Evolutionary conservation across 1,140 invertebrate genomes (phyloP), one percentile per base, ranked within the genome.

Genomic region (Caenorhabditis elegans): DNA sequence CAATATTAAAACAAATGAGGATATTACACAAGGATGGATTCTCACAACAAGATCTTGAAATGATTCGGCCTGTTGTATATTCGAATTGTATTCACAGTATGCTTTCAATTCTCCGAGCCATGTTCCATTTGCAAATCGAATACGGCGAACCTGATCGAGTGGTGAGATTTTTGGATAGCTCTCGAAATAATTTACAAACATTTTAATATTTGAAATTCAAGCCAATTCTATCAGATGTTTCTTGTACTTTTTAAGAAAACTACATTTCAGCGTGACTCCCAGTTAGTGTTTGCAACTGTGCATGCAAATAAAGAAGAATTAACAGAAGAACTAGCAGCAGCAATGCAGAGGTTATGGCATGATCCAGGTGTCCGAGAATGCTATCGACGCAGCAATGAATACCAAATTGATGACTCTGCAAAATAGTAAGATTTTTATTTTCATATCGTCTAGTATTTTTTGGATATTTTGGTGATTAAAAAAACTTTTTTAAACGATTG

Each of bases 361-460:
- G 92, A 92, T 86, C 79, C 86, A 26, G 94, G 93, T 0, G 93
- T 95, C 1, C 92, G 93, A 86, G 91, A 93, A 84, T 93, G 93
- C 84, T 94, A 92, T 84, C 90, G 91, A 84, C 90, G 94, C 86
- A 93, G 93, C 0, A 94, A 94, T 87, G 94, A 95, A 90, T 95
- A 93, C 90, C 95, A 19, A 93, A 95, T 89, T 53, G 88, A 89
- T 79, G 94, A 95, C 87, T 94, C 93, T 86, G 94, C 94, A 13
- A 93, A 94, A 92, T 94, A 95, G 92, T 92, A 86, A 90, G 86
- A 48, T 55, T 60, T 77, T 77, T 60, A 24, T 31, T 5, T 28
- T 13, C 26, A 1, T 10, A n/a, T n/a, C n/a, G n/a, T n/a, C n/a
- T n/a, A n/a, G n/a, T n/a, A n/a, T n/a, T n/a, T n/a, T n/a, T n/a